Evolutionary conservation across 53 echinoderm and acorn worm genomes (phyloP).

Genomic region (Paracentrotus lividus): DNA sequence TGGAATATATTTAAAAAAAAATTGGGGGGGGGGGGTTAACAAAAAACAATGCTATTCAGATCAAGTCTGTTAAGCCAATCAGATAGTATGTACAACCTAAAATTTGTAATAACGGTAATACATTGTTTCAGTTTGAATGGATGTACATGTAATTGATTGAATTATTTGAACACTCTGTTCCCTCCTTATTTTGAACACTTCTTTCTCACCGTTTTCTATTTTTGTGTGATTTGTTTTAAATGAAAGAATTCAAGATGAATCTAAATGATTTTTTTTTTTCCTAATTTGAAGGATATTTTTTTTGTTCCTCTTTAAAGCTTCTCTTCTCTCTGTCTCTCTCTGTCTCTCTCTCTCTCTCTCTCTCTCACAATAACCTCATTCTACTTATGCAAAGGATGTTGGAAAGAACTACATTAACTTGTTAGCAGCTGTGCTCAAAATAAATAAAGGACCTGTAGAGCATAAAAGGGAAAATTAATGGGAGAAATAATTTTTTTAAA

Average conservation of each 20-base stretch:
- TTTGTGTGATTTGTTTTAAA: background rate
- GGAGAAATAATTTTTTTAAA: background rate
- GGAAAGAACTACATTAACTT: background rate
- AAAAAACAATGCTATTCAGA: no score
- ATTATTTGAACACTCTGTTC: no score
- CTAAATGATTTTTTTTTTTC: background rate
- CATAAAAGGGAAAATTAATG: background rate
- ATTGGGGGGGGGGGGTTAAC: no score
- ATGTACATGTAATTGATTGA: no score
- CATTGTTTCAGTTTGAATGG: no score
- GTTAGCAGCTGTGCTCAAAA: background rate
- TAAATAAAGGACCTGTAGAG: background rate
- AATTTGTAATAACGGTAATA: no score
- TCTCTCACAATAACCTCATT: background rate
- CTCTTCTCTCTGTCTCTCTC: background rate
- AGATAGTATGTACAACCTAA: background rate
- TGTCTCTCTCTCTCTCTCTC: conserved; percentile 25
- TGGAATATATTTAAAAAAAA: no score
- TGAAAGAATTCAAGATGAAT: no score
- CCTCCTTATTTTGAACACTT: background rate
- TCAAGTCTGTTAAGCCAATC: background rate
- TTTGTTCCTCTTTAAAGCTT: background rate
- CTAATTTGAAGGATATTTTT: background rate
- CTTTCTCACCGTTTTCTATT: background rate
- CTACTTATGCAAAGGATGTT: background rate